phyloP scores from a whole-genome alignment of 2,113 vertebrate genomes.

The Amphilophus citrinellus region DNA sequence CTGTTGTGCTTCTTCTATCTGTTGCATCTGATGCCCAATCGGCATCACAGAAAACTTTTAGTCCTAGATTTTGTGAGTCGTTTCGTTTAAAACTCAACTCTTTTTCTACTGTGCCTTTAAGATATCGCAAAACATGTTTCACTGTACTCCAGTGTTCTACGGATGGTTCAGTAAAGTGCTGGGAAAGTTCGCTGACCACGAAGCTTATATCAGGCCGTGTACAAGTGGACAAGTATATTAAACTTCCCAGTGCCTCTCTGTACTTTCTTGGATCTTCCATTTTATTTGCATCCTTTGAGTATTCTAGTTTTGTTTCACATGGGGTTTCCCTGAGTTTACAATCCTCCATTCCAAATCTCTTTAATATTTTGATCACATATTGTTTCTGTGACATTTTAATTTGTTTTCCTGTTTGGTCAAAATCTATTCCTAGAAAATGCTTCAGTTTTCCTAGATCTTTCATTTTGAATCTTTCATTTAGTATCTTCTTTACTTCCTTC shows the following conservation, averaged over 20 bases:
- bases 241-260: background rate
- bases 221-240: background rate
- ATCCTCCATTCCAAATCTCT: background rate
- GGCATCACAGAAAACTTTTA: no score
- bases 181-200: no score
- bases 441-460: no score
- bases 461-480: no score
- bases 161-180: constrained; percentile 3
- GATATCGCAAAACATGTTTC: background rate
- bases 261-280: background rate
- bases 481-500: no score
- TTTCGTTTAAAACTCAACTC: no score
- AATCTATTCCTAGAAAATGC: no score
- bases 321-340: background rate
- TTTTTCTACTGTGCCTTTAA: background rate
- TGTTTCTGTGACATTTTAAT: no score
- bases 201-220: no score
- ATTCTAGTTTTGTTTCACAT: background rate
- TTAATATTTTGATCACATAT: no score
- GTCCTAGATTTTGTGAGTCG: no score
- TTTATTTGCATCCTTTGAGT: background rate
- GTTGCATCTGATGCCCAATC: background rate
- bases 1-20: background rate
- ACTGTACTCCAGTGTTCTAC: background rate
- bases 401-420: no score